Conservation (phyloP, 2,113 vertebrate species). For the Apistogramma diplotaenia region DNA sequence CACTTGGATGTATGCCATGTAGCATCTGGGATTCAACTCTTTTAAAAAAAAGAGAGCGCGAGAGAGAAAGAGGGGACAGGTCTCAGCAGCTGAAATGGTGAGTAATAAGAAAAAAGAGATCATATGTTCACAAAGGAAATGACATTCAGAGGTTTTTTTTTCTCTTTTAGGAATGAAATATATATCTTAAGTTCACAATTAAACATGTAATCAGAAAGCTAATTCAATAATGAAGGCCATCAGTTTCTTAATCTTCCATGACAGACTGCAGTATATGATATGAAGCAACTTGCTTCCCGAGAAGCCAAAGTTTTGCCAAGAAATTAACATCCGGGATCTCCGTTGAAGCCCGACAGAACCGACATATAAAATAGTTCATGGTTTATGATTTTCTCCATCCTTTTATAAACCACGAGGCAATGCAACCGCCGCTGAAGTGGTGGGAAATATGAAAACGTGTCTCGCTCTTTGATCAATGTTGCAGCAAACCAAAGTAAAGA, state of each 20-base stretch:
- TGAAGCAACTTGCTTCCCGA: not conserved
- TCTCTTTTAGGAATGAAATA: not conserved
- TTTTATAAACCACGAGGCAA: not conserved
- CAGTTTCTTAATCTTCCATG: not conserved
- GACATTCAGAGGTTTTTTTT: not conserved
- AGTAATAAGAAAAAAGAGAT: conserved; percentile 11
- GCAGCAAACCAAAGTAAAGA: not conserved
- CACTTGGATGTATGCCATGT: conserved; percentile 43
- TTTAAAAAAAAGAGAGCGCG: accelerated
- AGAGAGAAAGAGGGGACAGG: not conserved
- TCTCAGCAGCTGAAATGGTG: not conserved
- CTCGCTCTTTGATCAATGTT: not conserved
- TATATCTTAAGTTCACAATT: conserved; percentile 11
- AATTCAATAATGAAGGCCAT: conserved; percentile 1
- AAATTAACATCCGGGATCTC: not conserved
- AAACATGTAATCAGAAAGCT: conserved; percentile 1
- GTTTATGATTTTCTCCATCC: not conserved
- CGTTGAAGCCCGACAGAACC: not conserved
- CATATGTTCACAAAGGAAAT: not conserved
- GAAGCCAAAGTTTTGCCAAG: not conserved
- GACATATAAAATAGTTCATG: not conserved
- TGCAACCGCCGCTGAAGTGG: not conserved
- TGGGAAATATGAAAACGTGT: not conserved
- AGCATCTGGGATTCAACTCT: conserved; percentile 34
- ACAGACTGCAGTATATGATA: not conserved